These are phyloP conservation scores for Ptychochromis oligacanthus DNA, from an alignment of 2,113 vertebrate species.

Conservation along the genomic window DNA sequence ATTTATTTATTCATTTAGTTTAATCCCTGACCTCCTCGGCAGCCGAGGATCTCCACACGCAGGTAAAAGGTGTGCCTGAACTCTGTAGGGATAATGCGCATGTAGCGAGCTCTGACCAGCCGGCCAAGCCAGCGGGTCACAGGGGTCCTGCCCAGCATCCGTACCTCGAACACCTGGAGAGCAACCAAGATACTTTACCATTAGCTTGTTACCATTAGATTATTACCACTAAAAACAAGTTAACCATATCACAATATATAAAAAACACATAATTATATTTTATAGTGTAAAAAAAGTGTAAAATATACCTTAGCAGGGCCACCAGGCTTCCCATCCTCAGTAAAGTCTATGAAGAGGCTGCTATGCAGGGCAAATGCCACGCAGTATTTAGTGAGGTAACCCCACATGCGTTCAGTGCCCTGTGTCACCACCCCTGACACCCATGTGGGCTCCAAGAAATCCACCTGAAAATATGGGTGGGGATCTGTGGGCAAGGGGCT, in stretches of 20 bases:
- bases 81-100: conserved; percentile 81
- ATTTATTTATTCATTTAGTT: background rate
- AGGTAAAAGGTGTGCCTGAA: conserved; percentile 80
- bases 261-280: accelerated
- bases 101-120: conserved; percentile 77
- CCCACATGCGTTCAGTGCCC: conserved; percentile 78
- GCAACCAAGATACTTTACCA: background rate
- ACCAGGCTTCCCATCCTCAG: conserved; percentile 43
- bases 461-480: conserved; percentile 84
- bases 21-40: conserved; percentile 73
- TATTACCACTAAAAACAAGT: no score
- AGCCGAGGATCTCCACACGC: conserved; percentile 83
- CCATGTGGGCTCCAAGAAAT: conserved; percentile 84
- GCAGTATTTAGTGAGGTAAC: conserved; percentile 80
- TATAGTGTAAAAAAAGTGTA: background rate
- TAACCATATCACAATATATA: background rate
- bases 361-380: conserved; percentile 77
- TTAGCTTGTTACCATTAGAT: no score
- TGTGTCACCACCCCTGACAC: conserved; percentile 84
- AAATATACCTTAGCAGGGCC: conserved; percentile 69
- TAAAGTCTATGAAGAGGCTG: conserved; percentile 76
- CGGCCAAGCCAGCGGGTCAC: conserved; percentile 77
- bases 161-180: conserved; percentile 81
- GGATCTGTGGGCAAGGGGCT: conserved; percentile 79
- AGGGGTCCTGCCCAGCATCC: conserved; percentile 74